These are phyloP conservation scores for Kryptopterus vitreolus DNA, from an alignment of 2,797 vertebrate genomes.

Conservation along the genomic window DNA sequence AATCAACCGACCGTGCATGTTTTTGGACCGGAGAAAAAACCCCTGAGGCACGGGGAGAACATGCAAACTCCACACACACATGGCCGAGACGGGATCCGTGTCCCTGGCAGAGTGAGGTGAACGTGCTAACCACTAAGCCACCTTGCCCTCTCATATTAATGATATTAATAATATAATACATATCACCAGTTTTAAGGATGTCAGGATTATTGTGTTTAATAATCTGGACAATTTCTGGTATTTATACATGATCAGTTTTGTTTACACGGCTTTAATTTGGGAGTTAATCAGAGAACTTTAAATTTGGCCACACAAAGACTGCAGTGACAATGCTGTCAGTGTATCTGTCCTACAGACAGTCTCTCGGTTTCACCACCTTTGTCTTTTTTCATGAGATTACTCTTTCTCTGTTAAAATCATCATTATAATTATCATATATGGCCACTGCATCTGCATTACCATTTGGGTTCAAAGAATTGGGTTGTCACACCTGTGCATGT, in stretches of 20 bases:
- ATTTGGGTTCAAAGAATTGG: background rate
- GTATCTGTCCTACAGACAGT: background rate
- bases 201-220: background rate
- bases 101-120: no score
- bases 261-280: background rate
- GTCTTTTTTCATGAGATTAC: background rate
- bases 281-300: background rate
- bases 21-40: no score
- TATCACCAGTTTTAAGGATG: background rate
- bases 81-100: no score
- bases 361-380: background rate
- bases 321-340: background rate
- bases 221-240: background rate
- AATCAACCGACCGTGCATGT: no score
- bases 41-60: no score
- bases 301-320: conserved; percentile 2
- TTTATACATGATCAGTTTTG: background rate
- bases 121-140: no score
- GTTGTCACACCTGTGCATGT: background rate
- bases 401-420: background rate
- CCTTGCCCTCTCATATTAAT: no score
- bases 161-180: background rate
- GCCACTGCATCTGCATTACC: background rate
- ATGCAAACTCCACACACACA: no score
- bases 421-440: background rate